These are phyloP conservation scores for Calidris pygmaea DNA, from an alignment of 2,113 vertebrate genomes.

Conservation along the genomic window DNA sequence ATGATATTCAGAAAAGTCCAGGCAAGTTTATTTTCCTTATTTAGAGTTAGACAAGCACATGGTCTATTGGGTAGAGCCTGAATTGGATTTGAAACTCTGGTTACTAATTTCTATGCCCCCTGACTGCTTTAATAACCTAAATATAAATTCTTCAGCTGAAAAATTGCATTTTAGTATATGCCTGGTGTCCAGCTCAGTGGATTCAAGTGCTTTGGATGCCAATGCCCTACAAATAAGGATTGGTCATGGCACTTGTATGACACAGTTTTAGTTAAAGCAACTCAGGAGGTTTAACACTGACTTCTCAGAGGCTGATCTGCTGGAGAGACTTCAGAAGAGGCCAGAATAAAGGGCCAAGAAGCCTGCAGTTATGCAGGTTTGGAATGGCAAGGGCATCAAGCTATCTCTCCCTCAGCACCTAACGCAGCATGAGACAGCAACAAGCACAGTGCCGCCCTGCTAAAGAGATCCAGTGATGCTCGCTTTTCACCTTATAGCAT, in stretches of 20 bases:
- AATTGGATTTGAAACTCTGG: neutral
- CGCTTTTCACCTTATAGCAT: neutral
- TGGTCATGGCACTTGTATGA: neutral
- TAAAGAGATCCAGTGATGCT: neutral
- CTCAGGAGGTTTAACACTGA: neutral
- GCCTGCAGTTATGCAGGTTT: neutral
- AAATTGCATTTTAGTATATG: neutral
- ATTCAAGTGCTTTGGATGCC: neutral
- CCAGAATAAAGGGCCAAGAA: neutral
- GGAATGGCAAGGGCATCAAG: neutral
- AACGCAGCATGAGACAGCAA: neutral
- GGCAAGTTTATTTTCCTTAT: neutral
- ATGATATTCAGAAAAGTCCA: neutral
- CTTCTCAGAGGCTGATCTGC: neutral
- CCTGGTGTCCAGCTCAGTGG: neutral
- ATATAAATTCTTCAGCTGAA: neutral
- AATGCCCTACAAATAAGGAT: neutral
- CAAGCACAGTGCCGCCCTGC: neutral
- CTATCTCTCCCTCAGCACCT: neutral
- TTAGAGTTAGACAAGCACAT: neutral
- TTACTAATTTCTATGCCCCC: neutral
- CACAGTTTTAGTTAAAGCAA: neutral
- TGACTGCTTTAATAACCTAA: neutral
- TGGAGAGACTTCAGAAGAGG: neutral
- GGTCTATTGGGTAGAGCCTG: neutral